Evolutionary conservation across 2,888 invertebrate species (phyloP).

Genomic region (Calameuta idolon): DNA sequence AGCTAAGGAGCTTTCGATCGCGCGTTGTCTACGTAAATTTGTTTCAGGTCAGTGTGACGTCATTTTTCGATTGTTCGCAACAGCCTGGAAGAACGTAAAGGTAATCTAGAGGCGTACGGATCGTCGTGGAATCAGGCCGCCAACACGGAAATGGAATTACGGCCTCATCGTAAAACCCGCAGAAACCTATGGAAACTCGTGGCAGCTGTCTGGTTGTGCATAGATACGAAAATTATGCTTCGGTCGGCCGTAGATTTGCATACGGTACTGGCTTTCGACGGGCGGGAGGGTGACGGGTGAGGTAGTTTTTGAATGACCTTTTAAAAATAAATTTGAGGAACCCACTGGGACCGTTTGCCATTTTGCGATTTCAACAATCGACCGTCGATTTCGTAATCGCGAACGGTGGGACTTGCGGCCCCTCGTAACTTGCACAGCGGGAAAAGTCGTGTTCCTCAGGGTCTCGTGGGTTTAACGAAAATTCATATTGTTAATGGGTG

Average conservation of each 20-base stretch:
- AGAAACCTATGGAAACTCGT: neutral
- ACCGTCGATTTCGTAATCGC: neutral
- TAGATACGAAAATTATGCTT: neutral
- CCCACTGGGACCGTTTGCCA: neutral
- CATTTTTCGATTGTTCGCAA: neutral
- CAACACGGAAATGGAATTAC: neutral
- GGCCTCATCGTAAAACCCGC: neutral
- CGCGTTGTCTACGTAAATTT: neutral
- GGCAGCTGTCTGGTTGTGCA: neutral
- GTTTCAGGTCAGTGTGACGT: neutral
- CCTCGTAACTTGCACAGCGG: neutral
- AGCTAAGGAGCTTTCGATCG: conserved; percentile 7
- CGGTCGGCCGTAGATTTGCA: neutral
- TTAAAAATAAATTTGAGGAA: neutral
- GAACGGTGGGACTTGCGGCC: neutral
- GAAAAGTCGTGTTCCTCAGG: neutral
- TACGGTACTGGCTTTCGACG: neutral
- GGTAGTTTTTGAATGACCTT: neutral
- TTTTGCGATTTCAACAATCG: neutral
- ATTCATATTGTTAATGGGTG: neutral
- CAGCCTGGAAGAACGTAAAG: neutral
- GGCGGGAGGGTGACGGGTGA: neutral
- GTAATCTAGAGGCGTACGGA: neutral
- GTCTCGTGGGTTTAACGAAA: neutral
- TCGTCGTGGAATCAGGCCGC: neutral